Percentiles rank a stretch among this genome's conserved stretches.
These are phyloP conservation scores for Hyposmocoma kahamanoa DNA, from an alignment of 1,140 invertebrate species.

Conservation along the genomic window DNA sequence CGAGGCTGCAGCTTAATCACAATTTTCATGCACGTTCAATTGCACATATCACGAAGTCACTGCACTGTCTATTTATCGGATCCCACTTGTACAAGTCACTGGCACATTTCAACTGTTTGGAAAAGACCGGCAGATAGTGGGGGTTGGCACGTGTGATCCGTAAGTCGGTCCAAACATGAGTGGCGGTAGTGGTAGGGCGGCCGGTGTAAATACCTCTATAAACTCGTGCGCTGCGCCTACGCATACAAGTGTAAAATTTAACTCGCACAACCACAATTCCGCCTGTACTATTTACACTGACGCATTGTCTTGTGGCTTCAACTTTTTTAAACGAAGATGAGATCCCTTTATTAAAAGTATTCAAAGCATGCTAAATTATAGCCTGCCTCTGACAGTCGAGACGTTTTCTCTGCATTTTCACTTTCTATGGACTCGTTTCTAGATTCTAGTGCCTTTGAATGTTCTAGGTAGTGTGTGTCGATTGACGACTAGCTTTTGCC, in stretches of 20 bases:
- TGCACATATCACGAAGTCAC: conserved; percentile 55
- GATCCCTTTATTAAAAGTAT: no score
- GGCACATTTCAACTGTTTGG: conserved; percentile 58
- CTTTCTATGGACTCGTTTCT: no score
- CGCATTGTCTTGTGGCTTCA: no score
- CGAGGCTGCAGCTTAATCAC: conserved; percentile 56
- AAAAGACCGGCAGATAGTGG: conserved; percentile 35
- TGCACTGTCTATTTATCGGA: conserved; percentile 45
- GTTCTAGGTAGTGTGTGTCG: no score
- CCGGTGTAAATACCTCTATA: conserved; percentile 59
- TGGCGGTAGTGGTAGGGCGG: conserved; percentile 63
- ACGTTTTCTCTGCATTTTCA: no score
- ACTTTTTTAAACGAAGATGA: no score
- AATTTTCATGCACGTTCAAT: conserved; percentile 15
- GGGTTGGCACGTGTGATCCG: conserved; percentile 62
- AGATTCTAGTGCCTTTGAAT: no score
- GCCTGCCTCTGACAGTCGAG: no score
- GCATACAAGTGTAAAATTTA: conserved; percentile 44
- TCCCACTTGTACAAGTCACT: conserved; percentile 49
- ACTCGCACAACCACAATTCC: conserved; percentile 17
- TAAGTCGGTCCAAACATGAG: conserved; percentile 63
- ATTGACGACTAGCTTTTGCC: no score
- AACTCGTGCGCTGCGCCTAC: conserved; percentile 54
- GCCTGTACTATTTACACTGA: no score
- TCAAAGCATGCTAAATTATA: no score